Conservation (phyloP, 2,113 vertebrate genomes). For the Engraulis encrasicolus region DNA sequence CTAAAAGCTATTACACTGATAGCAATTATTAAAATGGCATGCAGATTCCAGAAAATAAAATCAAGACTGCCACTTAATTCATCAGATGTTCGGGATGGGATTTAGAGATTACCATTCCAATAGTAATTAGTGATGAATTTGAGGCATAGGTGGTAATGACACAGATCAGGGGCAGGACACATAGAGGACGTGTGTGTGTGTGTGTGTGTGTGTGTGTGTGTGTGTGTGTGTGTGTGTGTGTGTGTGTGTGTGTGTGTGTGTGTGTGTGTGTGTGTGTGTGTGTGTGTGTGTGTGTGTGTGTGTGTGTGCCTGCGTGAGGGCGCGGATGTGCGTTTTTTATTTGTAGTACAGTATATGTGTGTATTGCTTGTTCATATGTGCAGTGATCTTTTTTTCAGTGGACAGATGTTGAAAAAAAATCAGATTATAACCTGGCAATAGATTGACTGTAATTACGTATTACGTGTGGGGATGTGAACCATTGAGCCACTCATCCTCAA, state of each 20-base stretch:
- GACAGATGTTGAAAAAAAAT: slow-evolving; percentile 66
- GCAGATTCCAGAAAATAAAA: slow-evolving; percentile 51
- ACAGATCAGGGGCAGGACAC: slow-evolving; percentile 30
- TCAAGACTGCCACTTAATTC: slow-evolving; percentile 61
- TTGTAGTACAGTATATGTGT: slow-evolving; percentile 8
- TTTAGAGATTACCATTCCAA: slow-evolving; percentile 56
- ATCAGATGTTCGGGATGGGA: slow-evolving; percentile 53
- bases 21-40: slow-evolving; percentile 71
- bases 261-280: background rate
- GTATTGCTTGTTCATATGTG: background rate
- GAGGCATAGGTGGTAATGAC: slow-evolving; percentile 22
- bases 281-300: slow-evolving; percentile 21
- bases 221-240: background rate
- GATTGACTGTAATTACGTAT: slow-evolving; percentile 36
- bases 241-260: slow-evolving; percentile 17
- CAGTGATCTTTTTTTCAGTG: background rate
- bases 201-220: slow-evolving; percentile 12
- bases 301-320: too few relatives aligned
- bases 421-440: slow-evolving; percentile 47
- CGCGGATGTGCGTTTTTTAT: too few relatives aligned
- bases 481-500: background rate
- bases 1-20: slow-evolving; percentile 58
- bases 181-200: slow-evolving; percentile 36
- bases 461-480: background rate
- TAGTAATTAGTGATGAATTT: slow-evolving; percentile 42